A percentile compares a stretch with the other conserved stretches of the same genome.
Evolutionary conservation across 1,140 invertebrate species (phyloP).

Genomic region (Cyphomyrmex costatus): DNA sequence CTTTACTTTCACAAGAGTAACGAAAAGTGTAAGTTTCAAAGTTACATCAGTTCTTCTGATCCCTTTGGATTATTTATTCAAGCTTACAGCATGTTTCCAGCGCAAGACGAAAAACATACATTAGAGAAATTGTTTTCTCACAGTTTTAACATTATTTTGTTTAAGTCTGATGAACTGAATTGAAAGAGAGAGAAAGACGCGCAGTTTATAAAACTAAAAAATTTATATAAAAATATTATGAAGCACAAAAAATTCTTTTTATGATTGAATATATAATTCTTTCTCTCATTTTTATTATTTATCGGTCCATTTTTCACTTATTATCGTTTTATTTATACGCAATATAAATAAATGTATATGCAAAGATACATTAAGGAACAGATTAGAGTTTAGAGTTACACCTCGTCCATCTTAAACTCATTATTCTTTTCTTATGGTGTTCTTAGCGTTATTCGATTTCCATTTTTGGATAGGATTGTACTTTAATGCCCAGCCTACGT

Average conservation of each 20-base stretch:
- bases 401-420: background rate
- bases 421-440: background rate
- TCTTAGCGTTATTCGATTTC: background rate
- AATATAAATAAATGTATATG: too few relatives aligned
- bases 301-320: too few relatives aligned
- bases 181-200: too few relatives aligned
- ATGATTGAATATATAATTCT: too few relatives aligned
- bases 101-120: background rate
- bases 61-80: constrained; percentile 13
- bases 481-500: background rate
- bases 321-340: background rate
- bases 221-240: too few relatives aligned
- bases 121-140: background rate
- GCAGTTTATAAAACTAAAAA: too few relatives aligned
- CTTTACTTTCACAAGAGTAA: constrained; percentile 27
- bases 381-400: background rate
- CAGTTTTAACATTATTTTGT: background rate
- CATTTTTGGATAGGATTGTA: constrained; percentile 4
- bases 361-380: constrained; percentile 4
- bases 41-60: constrained; percentile 8
- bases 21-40: background rate
- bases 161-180: too few relatives aligned
- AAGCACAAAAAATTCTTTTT: too few relatives aligned
- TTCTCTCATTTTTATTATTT: too few relatives aligned
- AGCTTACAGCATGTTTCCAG: background rate